Conservation (phyloP, 2,113 vertebrate genomes). For the Anolis carolinensis region DNA sequence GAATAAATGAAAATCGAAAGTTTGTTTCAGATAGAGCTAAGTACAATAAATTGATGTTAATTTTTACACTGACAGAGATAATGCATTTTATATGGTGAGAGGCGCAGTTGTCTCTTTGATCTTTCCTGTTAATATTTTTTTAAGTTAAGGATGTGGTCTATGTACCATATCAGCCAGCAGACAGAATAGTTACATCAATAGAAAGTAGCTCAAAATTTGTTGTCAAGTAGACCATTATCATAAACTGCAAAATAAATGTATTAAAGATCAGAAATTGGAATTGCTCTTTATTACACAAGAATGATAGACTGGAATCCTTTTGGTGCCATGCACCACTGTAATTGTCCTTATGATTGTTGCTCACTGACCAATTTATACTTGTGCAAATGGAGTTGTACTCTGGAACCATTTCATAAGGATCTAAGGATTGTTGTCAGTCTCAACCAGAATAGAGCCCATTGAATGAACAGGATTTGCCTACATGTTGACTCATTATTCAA, state of each 20-base stretch:
- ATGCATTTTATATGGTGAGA: background rate
- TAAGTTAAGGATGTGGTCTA: background rate
- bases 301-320: background rate
- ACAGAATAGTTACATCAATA: background rate
- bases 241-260: background rate
- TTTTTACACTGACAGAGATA: too few species aligned
- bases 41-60: background rate
- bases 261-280: background rate
- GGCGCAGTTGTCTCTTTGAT: background rate
- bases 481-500: too few species aligned
- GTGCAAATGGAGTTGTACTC: too few species aligned
- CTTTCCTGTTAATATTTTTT: background rate
- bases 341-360: too few species aligned
- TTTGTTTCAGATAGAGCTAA: background rate
- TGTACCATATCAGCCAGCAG: background rate
- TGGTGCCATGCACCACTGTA: too few species aligned
- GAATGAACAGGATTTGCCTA: too few species aligned
- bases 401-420: too few species aligned
- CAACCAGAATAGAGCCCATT: too few species aligned
- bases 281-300: background rate
- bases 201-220: background rate
- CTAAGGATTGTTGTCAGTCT: too few species aligned
- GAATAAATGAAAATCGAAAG: accelerated
- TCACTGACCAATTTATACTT: too few species aligned
- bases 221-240: background rate